A percentile compares a stretch with the other conserved stretches of the same genome.
phyloP scores from a whole-genome alignment of 2,113 vertebrate genomes.

The Tragelaphus strepsiceros region DNA sequence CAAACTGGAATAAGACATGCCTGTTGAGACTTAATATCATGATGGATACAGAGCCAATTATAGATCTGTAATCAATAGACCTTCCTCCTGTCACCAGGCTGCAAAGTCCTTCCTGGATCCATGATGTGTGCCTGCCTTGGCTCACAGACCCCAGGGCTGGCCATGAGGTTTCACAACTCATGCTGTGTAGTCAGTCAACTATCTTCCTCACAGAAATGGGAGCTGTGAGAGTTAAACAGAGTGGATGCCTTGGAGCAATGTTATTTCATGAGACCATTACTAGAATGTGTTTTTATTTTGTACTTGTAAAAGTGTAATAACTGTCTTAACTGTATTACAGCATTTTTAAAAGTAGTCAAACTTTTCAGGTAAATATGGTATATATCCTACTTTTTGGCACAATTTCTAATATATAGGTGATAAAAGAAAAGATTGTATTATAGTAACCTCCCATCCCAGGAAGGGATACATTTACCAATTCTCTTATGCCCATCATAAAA shows the following conservation, averaged over 20 bases:
- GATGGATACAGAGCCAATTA: background rate
- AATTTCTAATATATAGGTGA: background rate
- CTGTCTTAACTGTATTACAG: background rate
- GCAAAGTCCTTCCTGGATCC: background rate
- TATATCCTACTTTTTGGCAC: background rate
- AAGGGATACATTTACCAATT: background rate
- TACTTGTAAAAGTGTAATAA: background rate
- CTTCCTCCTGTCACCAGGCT: background rate
- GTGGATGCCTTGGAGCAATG: background rate
- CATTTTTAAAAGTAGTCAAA: background rate
- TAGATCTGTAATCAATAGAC: background rate
- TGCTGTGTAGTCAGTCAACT: background rate
- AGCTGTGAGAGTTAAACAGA: background rate
- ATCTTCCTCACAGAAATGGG: background rate
- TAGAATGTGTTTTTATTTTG: background rate
- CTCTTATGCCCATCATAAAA: conserved; percentile 29
- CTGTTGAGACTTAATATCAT: background rate
- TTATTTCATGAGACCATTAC: background rate
- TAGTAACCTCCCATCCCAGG: background rate
- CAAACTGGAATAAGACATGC: background rate
- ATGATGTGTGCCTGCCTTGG: accelerated
- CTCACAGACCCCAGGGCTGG: background rate
- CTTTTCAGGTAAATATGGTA: background rate
- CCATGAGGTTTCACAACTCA: background rate
- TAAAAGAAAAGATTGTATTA: background rate